Evolutionary conservation across 2,113 vertebrate species (phyloP), one percentile per base, ranked within the genome.

Genomic region (Apteryx owenii): DNA sequence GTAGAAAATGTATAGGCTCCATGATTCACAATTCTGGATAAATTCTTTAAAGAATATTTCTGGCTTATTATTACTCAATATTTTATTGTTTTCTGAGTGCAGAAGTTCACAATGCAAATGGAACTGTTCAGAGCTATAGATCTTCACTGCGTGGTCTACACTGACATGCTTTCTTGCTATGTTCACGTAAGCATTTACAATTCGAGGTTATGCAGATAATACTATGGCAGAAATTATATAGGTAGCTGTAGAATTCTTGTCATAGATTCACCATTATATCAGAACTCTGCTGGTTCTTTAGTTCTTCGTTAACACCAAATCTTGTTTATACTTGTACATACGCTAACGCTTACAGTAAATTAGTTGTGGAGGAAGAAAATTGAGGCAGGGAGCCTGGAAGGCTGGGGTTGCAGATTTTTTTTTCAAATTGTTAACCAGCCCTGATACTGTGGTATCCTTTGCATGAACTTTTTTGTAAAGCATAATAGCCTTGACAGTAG

Each of bases 401-500:
- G 18, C 22, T 3, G 0, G 53, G 44, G 44, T 16, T 0, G 0
- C 33, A 9, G n/a, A 1, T 15, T 14, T 7, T 28, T 46, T 16
- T 1, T 1, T 21, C 1, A 62, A 14, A 3, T 16, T 44, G 44
- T 4, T 64, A 12, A 5, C 7, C 20, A 36, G 61, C 20, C 15
- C 62, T 50, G 14, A 3, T 44, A 1, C 0, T 18, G 12, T 14
- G 64, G 18, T 11, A 13, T 8, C 56, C 33, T 23, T 33, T 25
- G 21, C 36, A 8, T 7, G 69, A 18, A 2, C 50, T 25, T 29
- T 1, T 40, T 2, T 12, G 48, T 40, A 72, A 4, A 2, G 19
- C 2, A 0, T 2, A 0, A 2, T 0, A 19, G 28, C 44, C 18
- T 6, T 22, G 48, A 13, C 15, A 44, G 46, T 12, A 25, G 28